These are phyloP conservation scores for Scomber japonicus DNA, from an alignment of 2,113 vertebrate genomes.

Conservation along the genomic window DNA sequence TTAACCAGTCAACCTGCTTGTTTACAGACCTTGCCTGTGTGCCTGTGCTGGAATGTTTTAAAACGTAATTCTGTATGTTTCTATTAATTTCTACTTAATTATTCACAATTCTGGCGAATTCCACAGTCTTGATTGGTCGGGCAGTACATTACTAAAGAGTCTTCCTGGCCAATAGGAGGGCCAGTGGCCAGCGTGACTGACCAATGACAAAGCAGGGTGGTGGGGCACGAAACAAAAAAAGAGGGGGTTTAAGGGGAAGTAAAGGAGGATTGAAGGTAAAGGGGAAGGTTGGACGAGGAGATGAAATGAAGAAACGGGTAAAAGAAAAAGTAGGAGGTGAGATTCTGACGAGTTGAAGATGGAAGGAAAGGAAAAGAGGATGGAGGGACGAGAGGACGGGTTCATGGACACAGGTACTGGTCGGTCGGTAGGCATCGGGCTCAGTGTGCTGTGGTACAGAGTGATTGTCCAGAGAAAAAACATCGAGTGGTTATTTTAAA, in stretches of 20 bases:
- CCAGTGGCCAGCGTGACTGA: conserved; percentile 61
- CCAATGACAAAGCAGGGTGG: conserved; percentile 40
- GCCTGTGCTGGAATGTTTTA: conserved; percentile 80
- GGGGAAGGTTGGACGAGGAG: neutral
- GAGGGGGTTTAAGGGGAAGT: neutral
- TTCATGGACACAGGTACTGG: conserved; percentile 77
- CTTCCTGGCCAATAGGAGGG: conserved; percentile 56
- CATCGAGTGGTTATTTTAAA: conserved; percentile 62
- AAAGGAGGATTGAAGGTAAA: neutral
- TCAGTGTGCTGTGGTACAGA: conserved; percentile 83
- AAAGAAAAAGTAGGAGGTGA: conserved; percentile 11
- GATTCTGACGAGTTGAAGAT: neutral
- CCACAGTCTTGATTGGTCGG: conserved; percentile 80
- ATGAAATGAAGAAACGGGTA: neutral
- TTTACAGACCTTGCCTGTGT: conserved; percentile 64
- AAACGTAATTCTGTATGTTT: conserved; percentile 49
- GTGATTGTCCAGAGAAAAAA: conserved; percentile 84
- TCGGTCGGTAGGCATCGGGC: conserved; percentile 81
- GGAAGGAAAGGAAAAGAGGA: conserved; percentile 20
- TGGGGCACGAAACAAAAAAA: conserved; percentile 17
- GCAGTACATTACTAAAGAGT: conserved; percentile 78
- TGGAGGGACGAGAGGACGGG: conserved; percentile 1
- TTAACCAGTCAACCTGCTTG: conserved; percentile 30
- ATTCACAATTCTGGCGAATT: conserved; percentile 56
- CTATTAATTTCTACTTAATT: conserved; percentile 37